These are phyloP conservation scores for Streptopelia turtur DNA, from an alignment of 2,797 vertebrate genomes.

Conservation along the genomic window DNA sequence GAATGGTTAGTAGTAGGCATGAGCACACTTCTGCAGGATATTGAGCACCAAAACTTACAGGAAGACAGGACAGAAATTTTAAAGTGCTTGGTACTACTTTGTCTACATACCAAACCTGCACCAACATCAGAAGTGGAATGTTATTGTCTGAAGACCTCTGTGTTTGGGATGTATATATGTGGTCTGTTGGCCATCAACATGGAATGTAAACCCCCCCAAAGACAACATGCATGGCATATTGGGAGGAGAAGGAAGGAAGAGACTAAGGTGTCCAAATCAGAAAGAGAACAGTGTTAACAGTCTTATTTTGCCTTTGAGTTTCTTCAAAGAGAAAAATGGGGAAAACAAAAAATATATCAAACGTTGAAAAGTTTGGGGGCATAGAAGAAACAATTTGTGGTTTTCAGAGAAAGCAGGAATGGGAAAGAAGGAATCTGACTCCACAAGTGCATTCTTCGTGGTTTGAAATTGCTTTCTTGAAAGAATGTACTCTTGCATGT, in stretches of 20 bases:
- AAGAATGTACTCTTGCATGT: neutral
- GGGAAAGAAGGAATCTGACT: neutral
- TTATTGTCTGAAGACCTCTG: neutral
- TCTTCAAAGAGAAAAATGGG: neutral
- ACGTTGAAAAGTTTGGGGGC: neutral
- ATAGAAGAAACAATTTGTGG: neutral
- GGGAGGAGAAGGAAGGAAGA: neutral
- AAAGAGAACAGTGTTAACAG: neutral
- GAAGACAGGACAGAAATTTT: neutral
- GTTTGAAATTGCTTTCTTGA: neutral
- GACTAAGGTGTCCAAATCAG: neutral
- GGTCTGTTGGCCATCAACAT: neutral
- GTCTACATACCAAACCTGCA: neutral
- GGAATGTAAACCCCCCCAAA: neutral
- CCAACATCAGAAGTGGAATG: neutral
- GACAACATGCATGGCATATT: neutral
- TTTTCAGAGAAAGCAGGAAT: neutral
- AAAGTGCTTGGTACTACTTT: neutral
- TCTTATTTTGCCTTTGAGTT: neutral
- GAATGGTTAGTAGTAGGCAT: neutral
- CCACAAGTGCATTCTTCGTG: neutral
- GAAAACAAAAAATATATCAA: neutral
- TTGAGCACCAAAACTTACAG: neutral
- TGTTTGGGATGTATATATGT: neutral
- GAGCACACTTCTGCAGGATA: neutral